Evolutionary conservation across 2,888 invertebrate genomes (phyloP).

Genomic region (Myopa tessellatipennis): DNA sequence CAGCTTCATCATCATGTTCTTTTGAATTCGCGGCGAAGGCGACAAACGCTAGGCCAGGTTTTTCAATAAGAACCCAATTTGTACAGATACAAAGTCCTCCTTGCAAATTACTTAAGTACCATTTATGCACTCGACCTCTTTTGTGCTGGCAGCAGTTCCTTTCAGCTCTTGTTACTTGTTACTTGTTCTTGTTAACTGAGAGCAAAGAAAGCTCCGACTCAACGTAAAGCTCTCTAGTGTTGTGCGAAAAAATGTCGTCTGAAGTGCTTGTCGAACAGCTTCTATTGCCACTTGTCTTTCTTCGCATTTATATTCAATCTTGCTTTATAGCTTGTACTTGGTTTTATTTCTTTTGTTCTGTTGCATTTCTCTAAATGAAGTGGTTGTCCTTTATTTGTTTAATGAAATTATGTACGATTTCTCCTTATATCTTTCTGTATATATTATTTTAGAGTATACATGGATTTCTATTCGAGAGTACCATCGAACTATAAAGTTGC

Average conservation of each 20-base stretch:
- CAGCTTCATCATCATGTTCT: background rate
- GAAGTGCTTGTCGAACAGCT: background rate
- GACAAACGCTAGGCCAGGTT: background rate
- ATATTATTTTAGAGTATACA: too few species aligned
- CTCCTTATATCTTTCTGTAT: too few species aligned
- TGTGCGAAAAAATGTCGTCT: background rate
- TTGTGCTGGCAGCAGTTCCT: conserved; percentile 3
- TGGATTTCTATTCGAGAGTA: too few species aligned
- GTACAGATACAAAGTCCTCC: conserved; percentile 12
- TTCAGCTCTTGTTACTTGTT: too few species aligned
- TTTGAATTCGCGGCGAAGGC: background rate
- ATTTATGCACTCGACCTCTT: conserved; percentile 10
- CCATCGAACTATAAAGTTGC: too few species aligned
- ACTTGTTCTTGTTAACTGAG: too few species aligned
- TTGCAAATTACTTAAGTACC: conserved; percentile 19
- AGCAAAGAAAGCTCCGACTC: too few species aligned
- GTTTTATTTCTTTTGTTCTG: background rate
- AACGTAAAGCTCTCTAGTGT: too few species aligned
- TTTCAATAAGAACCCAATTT: conserved; percentile 4
- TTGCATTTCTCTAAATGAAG: background rate
- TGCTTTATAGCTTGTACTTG: background rate
- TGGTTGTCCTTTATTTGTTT: background rate
- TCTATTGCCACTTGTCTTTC: background rate
- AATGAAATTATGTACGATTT: background rate
- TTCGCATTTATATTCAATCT: background rate